These are phyloP conservation scores for Heliconius erato DNA, from an alignment of 2,888 invertebrate genomes.

Conservation along the genomic window DNA sequence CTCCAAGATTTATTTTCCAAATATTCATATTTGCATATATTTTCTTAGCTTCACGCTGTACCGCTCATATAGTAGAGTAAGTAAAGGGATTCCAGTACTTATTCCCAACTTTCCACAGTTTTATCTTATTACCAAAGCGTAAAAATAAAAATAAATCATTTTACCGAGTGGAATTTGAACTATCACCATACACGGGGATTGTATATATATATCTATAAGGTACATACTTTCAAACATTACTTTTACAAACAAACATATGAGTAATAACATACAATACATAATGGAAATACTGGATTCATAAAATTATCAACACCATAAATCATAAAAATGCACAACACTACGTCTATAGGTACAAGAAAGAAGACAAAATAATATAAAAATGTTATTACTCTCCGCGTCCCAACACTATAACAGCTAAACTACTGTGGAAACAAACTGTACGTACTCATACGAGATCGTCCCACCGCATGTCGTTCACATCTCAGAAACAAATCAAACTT, in stretches of 20 bases:
- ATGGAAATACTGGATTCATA: too few species aligned
- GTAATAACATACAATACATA: too few species aligned
- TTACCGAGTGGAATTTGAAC: too few species aligned
- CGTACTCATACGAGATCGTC: neutral
- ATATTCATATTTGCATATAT: too few species aligned
- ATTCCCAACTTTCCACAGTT: too few species aligned
- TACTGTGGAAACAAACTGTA: neutral
- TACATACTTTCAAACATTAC: too few species aligned
- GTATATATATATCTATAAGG: too few species aligned
- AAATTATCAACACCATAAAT: neutral
- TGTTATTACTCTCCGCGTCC: slow-evolving; percentile 2
- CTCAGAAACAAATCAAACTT: slow-evolving; percentile 45
- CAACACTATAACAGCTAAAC: slow-evolving; percentile 1
- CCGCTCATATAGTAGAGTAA: neutral
- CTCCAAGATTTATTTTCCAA: too few species aligned
- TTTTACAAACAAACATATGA: too few species aligned
- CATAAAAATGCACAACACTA: neutral
- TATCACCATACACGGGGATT: too few species aligned
- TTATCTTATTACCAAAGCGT: too few species aligned
- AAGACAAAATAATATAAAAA: slow-evolving; percentile 11
- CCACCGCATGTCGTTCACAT: slow-evolving; percentile 19
- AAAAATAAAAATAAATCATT: too few species aligned
- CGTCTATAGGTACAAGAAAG: neutral
- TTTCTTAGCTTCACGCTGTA: neutral
- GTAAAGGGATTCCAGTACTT: neutral